These are phyloP conservation scores for Colius striatus DNA, from an alignment of 2,113 vertebrate species.

Conservation along the genomic window DNA sequence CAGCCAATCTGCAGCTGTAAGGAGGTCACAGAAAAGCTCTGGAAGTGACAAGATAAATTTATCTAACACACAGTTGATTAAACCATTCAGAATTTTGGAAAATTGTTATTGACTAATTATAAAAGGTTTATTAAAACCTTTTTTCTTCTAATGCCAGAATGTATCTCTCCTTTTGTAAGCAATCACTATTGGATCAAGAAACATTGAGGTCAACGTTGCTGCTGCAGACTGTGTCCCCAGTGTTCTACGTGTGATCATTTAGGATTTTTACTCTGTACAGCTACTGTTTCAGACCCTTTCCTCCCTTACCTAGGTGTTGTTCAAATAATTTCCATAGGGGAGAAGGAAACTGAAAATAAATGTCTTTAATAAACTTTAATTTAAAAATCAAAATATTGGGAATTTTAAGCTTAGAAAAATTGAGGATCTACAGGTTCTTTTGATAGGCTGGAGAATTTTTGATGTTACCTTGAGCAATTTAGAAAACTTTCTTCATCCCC, in stretches of 20 bases:
- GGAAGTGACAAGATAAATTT: slow-evolving; percentile 9
- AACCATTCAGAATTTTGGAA: background rate
- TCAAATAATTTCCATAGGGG: background rate
- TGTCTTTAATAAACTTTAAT: background rate
- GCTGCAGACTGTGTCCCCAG: background rate
- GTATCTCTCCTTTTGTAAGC: background rate
- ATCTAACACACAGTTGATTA: background rate
- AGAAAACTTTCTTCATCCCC: background rate
- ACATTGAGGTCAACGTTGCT: background rate
- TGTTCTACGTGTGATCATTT: background rate
- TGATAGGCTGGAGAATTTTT: background rate
- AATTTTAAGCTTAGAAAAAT: background rate
- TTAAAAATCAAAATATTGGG: background rate
- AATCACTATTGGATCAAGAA: background rate
- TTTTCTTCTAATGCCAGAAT: background rate
- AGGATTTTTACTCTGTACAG: background rate
- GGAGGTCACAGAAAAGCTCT: background rate
- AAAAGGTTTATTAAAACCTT: slow-evolving; percentile 12
- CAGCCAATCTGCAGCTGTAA: background rate
- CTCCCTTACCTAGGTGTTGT: background rate
- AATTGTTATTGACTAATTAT: background rate
- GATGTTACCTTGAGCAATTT: background rate
- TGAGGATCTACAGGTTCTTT: background rate
- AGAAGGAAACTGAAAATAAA: background rate
- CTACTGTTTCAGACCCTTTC: background rate